A percentile compares a stretch with the other conserved stretches of the same genome.
Conservation (phyloP, 2,888 invertebrate species). For the Shargacucullia verbasci region DNA sequence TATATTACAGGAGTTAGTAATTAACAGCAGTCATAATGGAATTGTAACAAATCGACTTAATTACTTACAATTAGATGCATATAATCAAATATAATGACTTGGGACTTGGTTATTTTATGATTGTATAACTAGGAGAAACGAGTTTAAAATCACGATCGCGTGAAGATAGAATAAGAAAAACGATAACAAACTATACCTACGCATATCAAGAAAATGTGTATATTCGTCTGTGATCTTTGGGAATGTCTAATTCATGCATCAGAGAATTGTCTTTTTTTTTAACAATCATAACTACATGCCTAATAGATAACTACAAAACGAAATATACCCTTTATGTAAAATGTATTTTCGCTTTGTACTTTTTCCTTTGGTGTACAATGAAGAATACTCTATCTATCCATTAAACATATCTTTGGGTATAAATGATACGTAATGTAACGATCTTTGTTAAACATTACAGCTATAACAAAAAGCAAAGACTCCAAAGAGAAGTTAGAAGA, state of each 20-base stretch:
- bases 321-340: too few relatives aligned
- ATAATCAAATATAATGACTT: conserved; percentile 38
- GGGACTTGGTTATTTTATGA: conserved; percentile 36
- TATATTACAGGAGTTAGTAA: conserved; percentile 49
- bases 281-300: too few relatives aligned
- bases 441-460: conserved; percentile 67
- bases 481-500: conserved; percentile 90
- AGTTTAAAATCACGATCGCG: conserved; percentile 43
- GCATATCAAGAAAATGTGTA: too few relatives aligned
- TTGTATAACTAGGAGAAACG: conserved; percentile 32
- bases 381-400: too few relatives aligned
- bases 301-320: too few relatives aligned
- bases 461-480: conserved; percentile 90
- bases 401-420: too few relatives aligned
- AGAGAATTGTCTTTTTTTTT: too few relatives aligned
- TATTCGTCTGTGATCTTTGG: too few relatives aligned
- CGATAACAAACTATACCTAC: conserved; percentile 22
- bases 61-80: conserved; percentile 38
- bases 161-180: conserved; percentile 36
- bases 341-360: too few relatives aligned
- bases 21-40: conserved; percentile 44
- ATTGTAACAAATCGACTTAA: conserved; percentile 38
- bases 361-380: too few relatives aligned
- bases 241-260: too few relatives aligned
- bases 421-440: conserved; percentile 9